A percentile compares a stretch with the other conserved stretches of the same genome.
These are phyloP conservation scores for Aricia artaxerxes DNA, from an alignment of 2,888 invertebrate genomes.

Conservation along the genomic window DNA sequence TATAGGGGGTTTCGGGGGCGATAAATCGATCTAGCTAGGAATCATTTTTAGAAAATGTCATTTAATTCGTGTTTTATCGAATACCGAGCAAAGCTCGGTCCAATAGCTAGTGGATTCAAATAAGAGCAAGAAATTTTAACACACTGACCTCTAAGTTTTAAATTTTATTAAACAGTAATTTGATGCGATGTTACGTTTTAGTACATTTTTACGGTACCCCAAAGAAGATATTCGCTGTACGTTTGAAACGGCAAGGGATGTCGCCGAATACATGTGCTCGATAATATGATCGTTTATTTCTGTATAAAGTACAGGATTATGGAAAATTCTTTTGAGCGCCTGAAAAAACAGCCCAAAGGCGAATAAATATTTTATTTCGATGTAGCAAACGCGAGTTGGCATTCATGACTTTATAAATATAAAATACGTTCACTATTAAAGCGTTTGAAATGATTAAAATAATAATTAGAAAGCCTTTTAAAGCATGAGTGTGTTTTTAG, in stretches of 20 bases:
- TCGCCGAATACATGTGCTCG: neutral
- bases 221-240: neutral
- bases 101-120: too few species aligned
- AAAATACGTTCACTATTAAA: neutral
- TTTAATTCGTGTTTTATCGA: too few species aligned
- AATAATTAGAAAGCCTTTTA: conserved; percentile 3
- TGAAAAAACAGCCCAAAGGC: neutral
- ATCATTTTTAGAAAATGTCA: too few species aligned
- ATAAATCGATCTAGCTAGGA: too few species aligned
- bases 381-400: neutral
- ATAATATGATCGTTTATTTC: neutral
- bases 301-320: neutral
- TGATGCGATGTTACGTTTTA: neutral
- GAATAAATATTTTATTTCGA: neutral
- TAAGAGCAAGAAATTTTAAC: too few species aligned
- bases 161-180: neutral
- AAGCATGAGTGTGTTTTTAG: neutral
- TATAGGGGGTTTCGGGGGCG: too few species aligned
- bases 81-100: too few species aligned
- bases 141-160: neutral
- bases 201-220: neutral
- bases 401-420: neutral
- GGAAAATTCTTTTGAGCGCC: neutral
- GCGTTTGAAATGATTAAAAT: neutral
- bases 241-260: neutral